Evolutionary conservation across 2,113 vertebrate species (phyloP), one percentile per base, ranked within the genome.

Genomic region (Epinephelus cyanopodus): DNA sequence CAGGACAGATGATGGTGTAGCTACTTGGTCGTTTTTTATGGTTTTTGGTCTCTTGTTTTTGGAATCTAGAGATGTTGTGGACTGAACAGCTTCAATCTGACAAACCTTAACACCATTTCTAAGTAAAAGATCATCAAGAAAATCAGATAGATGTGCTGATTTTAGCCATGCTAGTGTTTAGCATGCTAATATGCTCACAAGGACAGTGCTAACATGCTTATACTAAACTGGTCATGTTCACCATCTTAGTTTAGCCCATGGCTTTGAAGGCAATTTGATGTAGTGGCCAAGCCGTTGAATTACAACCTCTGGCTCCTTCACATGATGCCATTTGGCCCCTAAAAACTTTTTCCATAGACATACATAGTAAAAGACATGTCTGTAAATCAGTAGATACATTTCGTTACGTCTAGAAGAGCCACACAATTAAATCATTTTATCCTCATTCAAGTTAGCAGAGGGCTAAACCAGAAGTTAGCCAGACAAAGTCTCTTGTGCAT

Each of bases 1-100:
- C 63, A 17, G 63, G 63, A 2, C 65, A 74, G 62, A 81, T n/a
- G 53, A 45, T 10, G 17, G 61, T 73, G 50, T 68, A 8, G 47
- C 21, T 6, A 6, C 48, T 13, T 47, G 8, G 17, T 9, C 18
- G 4, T 52, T 52, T 21, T 23, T 4, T 1, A 56, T 4, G 42
- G 27, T 14, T 27, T 19, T 50, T 45, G 37, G n/a, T 29, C 29
- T 6, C 1, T 45, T 53, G 58, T 52, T 39, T 52, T 70, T 61
- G 29, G 27, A 39, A 21, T 25, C 19, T 25, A 60, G 54, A 2
- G 27, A 48, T 14, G 12, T 12, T 3, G 42, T 37, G 6, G 37
- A 52, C 45, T 5, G 0, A 39, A 42, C 58, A 52, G 72, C 65
- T 69, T 47, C 47, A 65, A 64, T 27, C 15, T 47, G 19, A 71